Conservation (phyloP, 2,113 vertebrate species). For the Eubucco bourcierii region DNA sequence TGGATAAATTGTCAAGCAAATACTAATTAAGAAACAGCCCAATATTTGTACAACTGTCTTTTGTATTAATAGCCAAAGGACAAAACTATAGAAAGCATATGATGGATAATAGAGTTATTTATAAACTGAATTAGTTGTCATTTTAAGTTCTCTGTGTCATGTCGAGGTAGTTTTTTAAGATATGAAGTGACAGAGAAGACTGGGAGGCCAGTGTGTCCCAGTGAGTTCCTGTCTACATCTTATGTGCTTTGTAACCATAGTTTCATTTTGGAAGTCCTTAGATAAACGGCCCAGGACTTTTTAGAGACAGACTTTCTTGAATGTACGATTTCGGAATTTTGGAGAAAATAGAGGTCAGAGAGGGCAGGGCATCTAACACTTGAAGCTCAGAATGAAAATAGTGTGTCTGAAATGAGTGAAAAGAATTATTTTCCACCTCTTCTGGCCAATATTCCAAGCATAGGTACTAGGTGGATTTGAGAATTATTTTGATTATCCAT, state of each 20-base stretch:
- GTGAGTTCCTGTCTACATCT: background rate
- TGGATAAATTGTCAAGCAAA: background rate
- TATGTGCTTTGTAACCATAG: background rate
- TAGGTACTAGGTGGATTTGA: background rate
- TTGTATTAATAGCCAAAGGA: background rate
- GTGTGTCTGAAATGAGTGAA: background rate
- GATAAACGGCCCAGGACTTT: background rate
- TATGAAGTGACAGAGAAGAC: background rate
- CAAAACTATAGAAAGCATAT: background rate
- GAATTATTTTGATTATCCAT: background rate
- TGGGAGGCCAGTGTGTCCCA: background rate
- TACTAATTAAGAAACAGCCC: background rate
- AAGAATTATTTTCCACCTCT: background rate
- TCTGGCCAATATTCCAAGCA: background rate
- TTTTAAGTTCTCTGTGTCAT: background rate
- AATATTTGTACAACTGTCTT: background rate
- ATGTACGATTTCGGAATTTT: background rate
- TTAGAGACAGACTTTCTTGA: background rate
- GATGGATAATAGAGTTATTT: background rate
- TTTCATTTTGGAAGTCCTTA: background rate
- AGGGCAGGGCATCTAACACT: background rate
- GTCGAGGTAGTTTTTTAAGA: background rate
- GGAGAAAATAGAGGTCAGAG: background rate
- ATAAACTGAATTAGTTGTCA: constrained; percentile 6
- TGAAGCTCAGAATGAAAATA: background rate